A percentile compares a stretch with the other conserved stretches of the same genome.
These are phyloP conservation scores for Prochilodus magdalenae DNA, from an alignment of 2,113 vertebrate genomes.

Conservation along the genomic window DNA sequence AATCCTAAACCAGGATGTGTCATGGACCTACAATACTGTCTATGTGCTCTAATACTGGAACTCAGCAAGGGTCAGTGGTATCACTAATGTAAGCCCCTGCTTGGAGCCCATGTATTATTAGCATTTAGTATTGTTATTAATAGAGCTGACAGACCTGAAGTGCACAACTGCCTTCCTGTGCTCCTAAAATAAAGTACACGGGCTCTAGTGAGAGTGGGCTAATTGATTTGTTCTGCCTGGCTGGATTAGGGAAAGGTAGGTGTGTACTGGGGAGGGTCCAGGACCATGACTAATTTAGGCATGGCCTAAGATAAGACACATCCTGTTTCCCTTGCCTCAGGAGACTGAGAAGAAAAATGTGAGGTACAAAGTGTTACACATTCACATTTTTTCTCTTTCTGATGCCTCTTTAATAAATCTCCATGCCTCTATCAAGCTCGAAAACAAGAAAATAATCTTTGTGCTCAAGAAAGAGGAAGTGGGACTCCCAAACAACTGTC, in stretches of 20 bases:
- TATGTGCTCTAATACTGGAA: conserved; percentile 6
- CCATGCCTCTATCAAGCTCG: background rate
- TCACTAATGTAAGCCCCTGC: conserved; percentile 12
- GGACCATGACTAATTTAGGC: conserved; percentile 35
- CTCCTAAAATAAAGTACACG: conserved; percentile 45
- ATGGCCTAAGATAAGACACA: conserved; percentile 30
- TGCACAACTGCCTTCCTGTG: conserved; percentile 40
- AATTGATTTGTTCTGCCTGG: conserved; percentile 55
- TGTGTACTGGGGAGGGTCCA: background rate
- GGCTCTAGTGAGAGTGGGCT: conserved; percentile 15
- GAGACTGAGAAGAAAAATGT: background rate
- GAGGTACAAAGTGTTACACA: background rate
- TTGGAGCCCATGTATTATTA: conserved; percentile 4
- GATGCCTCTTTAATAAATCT: background rate
- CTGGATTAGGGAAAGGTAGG: conserved; percentile 27
- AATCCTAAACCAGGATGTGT: background rate
- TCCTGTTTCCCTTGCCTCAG: conserved; percentile 31
- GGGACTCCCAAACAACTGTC: too few relatives aligned
- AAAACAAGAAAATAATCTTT: background rate
- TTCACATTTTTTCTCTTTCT: conserved; percentile 8
- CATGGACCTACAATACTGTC: conserved; percentile 3
- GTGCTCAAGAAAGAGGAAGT: background rate
- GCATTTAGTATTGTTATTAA: conserved; percentile 51
- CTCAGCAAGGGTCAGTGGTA: background rate
- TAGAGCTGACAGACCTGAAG: conserved; percentile 42